Conservation (phyloP, 2,888 invertebrate genomes). For the Drosophila peninsularis region DNA sequence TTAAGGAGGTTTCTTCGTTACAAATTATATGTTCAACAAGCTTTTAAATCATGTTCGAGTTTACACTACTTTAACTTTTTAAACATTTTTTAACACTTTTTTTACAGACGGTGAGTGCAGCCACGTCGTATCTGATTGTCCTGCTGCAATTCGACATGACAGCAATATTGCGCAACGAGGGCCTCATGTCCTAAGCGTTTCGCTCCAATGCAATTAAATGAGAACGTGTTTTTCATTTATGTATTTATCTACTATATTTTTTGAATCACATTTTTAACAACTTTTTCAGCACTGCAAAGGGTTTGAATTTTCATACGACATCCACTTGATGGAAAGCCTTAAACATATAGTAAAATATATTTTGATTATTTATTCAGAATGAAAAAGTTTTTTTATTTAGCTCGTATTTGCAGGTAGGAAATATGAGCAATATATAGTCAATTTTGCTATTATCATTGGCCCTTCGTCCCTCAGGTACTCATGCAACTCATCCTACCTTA, state of each 20-base stretch:
- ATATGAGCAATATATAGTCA: too few relatives aligned
- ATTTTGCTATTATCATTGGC: too few relatives aligned
- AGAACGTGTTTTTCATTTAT: background rate
- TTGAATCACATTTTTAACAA: slow-evolving; percentile 2
- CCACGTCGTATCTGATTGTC: slow-evolving; percentile 85
- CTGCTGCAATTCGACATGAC: slow-evolving; percentile 84
- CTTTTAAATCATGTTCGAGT: too few relatives aligned
- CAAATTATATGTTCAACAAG: too few relatives aligned
- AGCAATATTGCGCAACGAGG: slow-evolving; percentile 76
- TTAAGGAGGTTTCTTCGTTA: too few relatives aligned
- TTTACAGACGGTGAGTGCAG: slow-evolving; percentile 83
- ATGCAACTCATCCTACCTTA: too few relatives aligned
- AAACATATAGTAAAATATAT: background rate
- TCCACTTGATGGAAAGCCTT: slow-evolving; percentile 2
- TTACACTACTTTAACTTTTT: background rate
- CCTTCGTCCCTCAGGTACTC: too few relatives aligned
- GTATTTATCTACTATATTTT: slow-evolving; percentile 15
- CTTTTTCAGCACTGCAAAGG: slow-evolving; percentile 7
- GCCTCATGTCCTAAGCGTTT: slow-evolving; percentile 65
- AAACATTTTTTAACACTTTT: background rate
- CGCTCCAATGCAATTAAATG: slow-evolving; percentile 38
- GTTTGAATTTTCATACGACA: background rate
- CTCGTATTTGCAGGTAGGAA: background rate
- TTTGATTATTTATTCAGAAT: background rate
- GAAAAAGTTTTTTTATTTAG: background rate